Evolutionary conservation across 2,113 vertebrate genomes (phyloP).

Genomic region (Dolichotis patagonum): DNA sequence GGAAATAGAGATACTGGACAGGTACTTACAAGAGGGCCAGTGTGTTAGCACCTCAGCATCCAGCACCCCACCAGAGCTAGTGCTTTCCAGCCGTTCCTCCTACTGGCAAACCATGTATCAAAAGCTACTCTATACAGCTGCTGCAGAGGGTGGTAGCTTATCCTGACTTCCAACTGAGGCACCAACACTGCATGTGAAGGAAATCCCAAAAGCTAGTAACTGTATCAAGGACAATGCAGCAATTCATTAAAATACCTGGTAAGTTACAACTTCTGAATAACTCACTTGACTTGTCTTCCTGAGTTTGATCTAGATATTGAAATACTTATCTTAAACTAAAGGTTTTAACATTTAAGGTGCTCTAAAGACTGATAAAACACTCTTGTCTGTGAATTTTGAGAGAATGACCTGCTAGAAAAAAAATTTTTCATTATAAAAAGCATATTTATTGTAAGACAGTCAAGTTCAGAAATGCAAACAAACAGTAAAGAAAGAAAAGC

Average conservation of each 20-base stretch:
- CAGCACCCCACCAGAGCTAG: neutral
- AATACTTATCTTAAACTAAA: constrained; percentile 31
- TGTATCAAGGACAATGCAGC: neutral
- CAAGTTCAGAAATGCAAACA: neutral
- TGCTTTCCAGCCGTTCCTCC: neutral
- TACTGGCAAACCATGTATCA: neutral
- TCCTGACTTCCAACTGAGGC: neutral
- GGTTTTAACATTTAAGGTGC: constrained; percentile 36
- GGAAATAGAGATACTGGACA: neutral
- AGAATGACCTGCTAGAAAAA: constrained; percentile 48
- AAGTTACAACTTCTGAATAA: neutral
- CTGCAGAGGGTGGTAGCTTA: neutral
- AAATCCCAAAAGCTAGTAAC: neutral
- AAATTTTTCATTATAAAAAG: constrained; percentile 34
- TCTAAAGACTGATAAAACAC: neutral
- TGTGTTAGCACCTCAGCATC: neutral
- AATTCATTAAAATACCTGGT: neutral
- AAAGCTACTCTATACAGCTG: neutral
- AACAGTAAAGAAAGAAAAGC: constrained; percentile 4
- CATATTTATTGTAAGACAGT: constrained; percentile 12
- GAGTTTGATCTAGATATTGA: neutral
- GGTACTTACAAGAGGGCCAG: neutral
- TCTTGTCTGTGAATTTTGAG: constrained; percentile 40
- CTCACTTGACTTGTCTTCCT: neutral
- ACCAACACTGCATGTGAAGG: neutral